A percentile compares a stretch with the other conserved stretches of the same genome.
phyloP scores from a whole-genome alignment of 2,797 vertebrate species.

The Macroramphosus scolopax region DNA sequence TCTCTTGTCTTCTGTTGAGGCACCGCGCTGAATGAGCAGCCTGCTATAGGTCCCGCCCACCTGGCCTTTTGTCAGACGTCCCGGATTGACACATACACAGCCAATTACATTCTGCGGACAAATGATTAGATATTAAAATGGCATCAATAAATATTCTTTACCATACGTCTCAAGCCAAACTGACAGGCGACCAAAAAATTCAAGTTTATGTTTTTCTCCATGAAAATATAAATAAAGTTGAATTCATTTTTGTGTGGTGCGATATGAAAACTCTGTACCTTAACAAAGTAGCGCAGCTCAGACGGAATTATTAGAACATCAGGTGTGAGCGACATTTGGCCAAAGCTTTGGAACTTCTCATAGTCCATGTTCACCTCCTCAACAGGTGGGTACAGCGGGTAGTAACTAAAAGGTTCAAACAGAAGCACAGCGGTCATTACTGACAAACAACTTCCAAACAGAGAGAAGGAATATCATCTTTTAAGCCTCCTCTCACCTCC shows the following conservation, averaged over 20 bases:
- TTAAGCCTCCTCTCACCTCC: constrained; percentile 76
- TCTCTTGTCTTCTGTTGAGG: constrained; percentile 34
- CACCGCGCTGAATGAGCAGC: constrained; percentile 74
- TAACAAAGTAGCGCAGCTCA: constrained; percentile 91
- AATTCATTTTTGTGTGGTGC: background rate
- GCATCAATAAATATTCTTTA: background rate
- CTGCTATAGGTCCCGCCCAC: constrained; percentile 89
- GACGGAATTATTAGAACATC: constrained; percentile 88
- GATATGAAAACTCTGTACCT: constrained; percentile 71
- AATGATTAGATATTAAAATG: background rate
- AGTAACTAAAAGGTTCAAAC: constrained; percentile 77
- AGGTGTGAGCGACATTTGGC: constrained; percentile 81
- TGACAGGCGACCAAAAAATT: too few relatives aligned
- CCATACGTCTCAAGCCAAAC: too few relatives aligned
- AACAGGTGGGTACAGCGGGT: constrained; percentile 88
- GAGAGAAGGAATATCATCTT: background rate
- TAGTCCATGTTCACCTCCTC: constrained; percentile 89
- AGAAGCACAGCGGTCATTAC: background rate
- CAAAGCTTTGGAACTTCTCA: constrained; percentile 77
- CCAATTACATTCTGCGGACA: constrained; percentile 82
- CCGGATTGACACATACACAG: constrained; percentile 91
- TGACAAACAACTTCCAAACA: background rate
- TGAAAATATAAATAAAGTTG: background rate
- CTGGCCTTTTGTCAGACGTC: constrained; percentile 91
- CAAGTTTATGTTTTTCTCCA: too few relatives aligned